Evolutionary conservation across 64 coral and sea anemone genomes (phyloP).

Genomic region (Catalaphyllia jardinei): DNA sequence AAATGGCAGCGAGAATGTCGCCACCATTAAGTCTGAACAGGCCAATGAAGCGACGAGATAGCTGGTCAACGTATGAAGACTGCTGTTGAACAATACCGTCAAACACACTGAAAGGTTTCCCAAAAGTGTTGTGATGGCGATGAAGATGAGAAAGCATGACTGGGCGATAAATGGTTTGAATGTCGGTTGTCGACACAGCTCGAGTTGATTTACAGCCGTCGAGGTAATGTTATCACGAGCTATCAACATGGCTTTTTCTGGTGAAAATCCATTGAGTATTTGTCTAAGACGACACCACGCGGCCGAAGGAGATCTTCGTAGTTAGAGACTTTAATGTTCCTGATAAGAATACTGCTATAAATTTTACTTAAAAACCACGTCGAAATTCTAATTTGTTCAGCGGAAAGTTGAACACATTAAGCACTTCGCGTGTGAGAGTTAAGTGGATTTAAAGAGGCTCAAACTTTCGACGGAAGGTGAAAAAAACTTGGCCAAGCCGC

Average conservation of each 20-base stretch:
- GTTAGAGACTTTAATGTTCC: neutral
- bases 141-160: constrained; percentile 53
- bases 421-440: neutral
- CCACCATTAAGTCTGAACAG: constrained; percentile 82
- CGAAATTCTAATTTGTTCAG: neutral
- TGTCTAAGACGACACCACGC: neutral
- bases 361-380: neutral
- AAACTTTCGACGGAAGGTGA: neutral
- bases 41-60: constrained; percentile 91
- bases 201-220: neutral
- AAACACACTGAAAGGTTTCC: constrained; percentile 83
- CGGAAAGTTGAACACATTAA: neutral
- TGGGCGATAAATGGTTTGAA: constrained; percentile 56
- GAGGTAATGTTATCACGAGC: neutral
- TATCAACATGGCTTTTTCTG: neutral
- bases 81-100: constrained; percentile 64
- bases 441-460: neutral
- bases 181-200: constrained; percentile 54
- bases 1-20: constrained; percentile 71
- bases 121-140: constrained; percentile 67
- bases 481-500: neutral
- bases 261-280: neutral
- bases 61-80: constrained; percentile 81
- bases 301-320: neutral
- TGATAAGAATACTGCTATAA: neutral